phyloP scores from a whole-genome alignment of 1,140 invertebrate genomes.

The Bombus terrestris region DNA sequence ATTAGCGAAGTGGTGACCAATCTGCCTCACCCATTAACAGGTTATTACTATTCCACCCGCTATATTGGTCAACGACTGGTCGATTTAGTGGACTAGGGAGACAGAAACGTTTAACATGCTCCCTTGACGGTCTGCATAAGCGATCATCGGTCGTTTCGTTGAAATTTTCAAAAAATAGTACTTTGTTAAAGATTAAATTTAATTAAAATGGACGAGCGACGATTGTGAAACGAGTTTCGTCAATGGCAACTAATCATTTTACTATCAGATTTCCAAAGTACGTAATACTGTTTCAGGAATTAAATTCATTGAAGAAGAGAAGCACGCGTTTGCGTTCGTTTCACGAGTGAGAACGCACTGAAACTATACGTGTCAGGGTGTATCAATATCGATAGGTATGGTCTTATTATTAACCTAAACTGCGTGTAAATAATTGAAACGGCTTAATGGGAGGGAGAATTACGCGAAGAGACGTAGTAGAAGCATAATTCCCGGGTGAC shows the following conservation, averaged over 20 bases:
- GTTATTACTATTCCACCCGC: conserved; percentile 68
- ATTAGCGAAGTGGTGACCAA: conserved; percentile 65
- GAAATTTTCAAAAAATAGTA: too few relatives aligned
- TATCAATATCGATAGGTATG: conserved; percentile 65
- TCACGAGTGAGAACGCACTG: too few relatives aligned
- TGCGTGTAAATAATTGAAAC: conserved; percentile 74
- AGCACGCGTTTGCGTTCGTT: background rate
- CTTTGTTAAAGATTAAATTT: background rate
- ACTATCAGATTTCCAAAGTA: too few relatives aligned
- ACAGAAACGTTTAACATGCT: background rate
- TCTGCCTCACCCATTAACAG: conserved; percentile 64
- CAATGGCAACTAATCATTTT: too few relatives aligned
- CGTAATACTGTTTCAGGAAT: background rate
- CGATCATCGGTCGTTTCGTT: background rate
- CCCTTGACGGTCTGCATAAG: background rate
- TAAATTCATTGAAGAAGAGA: background rate
- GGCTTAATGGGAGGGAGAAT: conserved; percentile 77
- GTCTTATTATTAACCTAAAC: conserved; percentile 78
- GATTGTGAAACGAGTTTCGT: background rate
- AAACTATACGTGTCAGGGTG: background rate
- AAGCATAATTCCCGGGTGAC: conserved; percentile 73
- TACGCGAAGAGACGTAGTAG: conserved; percentile 66
- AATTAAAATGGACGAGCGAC: background rate
- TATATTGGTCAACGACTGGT: conserved; percentile 37
- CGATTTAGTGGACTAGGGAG: conserved; percentile 2